Evolutionary conservation across 1,140 invertebrate species (phyloP).

Genomic region (Odontomachus brunneus): DNA sequence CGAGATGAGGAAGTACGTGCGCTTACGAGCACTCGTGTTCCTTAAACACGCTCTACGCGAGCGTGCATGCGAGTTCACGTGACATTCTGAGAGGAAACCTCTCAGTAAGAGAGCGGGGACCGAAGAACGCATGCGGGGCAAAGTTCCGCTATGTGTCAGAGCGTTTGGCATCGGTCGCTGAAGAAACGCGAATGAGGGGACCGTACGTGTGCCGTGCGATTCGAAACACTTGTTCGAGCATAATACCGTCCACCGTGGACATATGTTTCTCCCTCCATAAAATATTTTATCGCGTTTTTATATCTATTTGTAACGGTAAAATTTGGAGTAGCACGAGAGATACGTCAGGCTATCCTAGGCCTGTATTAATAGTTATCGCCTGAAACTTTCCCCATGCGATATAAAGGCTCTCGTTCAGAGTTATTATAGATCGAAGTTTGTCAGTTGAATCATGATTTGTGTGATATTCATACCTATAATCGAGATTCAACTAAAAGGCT

Average conservation of each 20-base stretch:
- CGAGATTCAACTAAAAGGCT: no score
- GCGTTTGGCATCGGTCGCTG: constrained; percentile 54
- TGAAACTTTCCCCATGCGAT: no score
- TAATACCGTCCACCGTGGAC: constrained; percentile 2
- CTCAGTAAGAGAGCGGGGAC: not conserved
- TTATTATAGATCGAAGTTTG: no score
- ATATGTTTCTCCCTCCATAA: not conserved
- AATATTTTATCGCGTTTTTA: not conserved
- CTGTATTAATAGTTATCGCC: no score
- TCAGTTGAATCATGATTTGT: no score
- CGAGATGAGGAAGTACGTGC: constrained; percentile 22
- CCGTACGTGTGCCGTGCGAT: constrained; percentile 44
- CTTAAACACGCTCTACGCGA: not conserved
- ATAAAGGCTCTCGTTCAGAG: no score
- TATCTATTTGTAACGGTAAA: no score
- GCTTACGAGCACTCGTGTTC: not conserved
- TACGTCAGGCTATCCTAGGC: no score
- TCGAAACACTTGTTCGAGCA: constrained; percentile 45
- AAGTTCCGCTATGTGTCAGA: constrained; percentile 75
- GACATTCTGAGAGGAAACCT: constrained; percentile 45
- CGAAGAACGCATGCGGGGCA: constrained; percentile 65
- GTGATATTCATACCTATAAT: no score
- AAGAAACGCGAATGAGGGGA: constrained; percentile 62
- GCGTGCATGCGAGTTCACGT: not conserved
- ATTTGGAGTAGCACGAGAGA: no score